These are phyloP conservation scores for Camelus dromedarius DNA, from an alignment of 2,113 vertebrate genomes.

Conservation along the genomic window DNA sequence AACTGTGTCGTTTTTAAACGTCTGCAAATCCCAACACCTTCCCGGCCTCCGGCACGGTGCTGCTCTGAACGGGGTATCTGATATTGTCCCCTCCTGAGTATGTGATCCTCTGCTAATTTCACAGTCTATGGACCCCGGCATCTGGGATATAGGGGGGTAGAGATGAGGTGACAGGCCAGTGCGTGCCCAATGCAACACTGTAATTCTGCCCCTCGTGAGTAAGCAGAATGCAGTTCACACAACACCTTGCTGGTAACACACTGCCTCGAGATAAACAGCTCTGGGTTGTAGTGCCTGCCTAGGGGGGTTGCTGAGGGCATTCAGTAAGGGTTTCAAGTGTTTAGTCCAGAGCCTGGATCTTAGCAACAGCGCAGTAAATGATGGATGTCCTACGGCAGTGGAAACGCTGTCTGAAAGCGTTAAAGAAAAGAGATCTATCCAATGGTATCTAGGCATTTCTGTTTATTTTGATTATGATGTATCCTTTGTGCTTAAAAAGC, in stretches of 20 bases:
- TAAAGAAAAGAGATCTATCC: fast-evolving
- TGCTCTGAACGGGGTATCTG: not conserved
- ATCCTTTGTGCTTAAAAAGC: fast-evolving
- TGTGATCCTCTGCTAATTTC: fast-evolving
- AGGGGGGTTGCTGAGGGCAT: not conserved
- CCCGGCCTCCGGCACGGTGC: fast-evolving
- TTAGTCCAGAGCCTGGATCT: fast-evolving
- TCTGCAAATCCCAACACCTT: slow-evolving; percentile 65
- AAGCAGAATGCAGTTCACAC: fast-evolving
- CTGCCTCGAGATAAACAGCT: fast-evolving
- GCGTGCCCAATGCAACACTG: fast-evolving
- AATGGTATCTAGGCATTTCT: fast-evolving
- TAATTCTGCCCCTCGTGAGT: fast-evolving
- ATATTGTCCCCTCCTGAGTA: not conserved
- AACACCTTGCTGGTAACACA: fast-evolving
- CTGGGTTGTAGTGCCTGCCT: fast-evolving
- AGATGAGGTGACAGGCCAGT: not conserved
- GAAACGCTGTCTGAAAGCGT: not conserved
- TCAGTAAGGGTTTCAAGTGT: fast-evolving
- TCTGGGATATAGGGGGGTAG: not conserved
- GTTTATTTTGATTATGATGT: not conserved
- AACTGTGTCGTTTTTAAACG: fast-evolving
- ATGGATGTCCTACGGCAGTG: fast-evolving
- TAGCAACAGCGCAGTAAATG: not conserved
- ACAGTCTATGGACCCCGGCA: not conserved